Evolutionary conservation across 30 jellyfish, hydroid and myxozoan genomes (phyloP), one percentile per base, ranked within the genome.

Genomic region (Aurelia aurita): DNA sequence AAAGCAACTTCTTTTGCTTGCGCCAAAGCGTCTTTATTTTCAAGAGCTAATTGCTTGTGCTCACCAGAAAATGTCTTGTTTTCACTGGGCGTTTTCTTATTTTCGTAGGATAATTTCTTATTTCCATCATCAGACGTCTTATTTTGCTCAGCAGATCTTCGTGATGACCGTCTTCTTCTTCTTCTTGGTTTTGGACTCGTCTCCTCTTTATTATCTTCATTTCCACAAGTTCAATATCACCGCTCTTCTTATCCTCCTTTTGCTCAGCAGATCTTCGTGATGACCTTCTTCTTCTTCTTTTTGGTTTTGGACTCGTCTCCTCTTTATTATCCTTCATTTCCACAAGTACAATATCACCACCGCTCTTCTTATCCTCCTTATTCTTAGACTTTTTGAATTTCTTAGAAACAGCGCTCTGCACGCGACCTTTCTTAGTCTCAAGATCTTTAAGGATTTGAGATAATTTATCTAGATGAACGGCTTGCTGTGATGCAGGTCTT

Each of bases 181-280:
- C 51, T 39, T 39, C 51, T 39, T 1, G 15, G 51, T 9, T 15
- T 39, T 39, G 51, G 9, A 39, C 51, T 8, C 15, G 13, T 39
- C 16, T 7, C 51, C 19, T 69, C 13, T 21, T 43, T 7, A n/a
- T 23, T 7, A 20, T 43, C 58, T 5, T 9, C 68, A 26, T 19
- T 27, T 77, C 88, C 9, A 59, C 76, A 47, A 49, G 31, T 55
- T 74, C 86, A 32, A 74, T 29, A 10, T 61, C 34, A 4, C 19
- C 49, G 29, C 73, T 16, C 10, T 61, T 61, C 34, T 55, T 55
- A 5, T 55, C 29, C 25, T 55, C 29, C 14, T 14, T 55, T 2
- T 12, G 11, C 12, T 14, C 14, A 2, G 28, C 15, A 8, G 51
- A 39, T 39, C 2, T 8, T 15, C 51, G 51, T 39, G 51, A 39